Evolutionary conservation across 2,113 vertebrate species (phyloP), one percentile per base, ranked within the genome.

Genomic region (Eurypyga helias): DNA sequence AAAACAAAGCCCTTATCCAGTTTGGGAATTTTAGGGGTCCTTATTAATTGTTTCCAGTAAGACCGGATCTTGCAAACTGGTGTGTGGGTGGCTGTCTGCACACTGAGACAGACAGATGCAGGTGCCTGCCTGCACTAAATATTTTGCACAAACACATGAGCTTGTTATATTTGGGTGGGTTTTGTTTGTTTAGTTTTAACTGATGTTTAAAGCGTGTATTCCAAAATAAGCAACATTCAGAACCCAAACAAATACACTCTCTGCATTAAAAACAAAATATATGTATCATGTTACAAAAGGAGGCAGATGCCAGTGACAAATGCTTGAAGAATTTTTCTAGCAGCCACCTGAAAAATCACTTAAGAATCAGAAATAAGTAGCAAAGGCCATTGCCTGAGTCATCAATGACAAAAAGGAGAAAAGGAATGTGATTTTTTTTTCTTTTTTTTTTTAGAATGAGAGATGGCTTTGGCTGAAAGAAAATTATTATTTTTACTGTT

Each of bases 311-410:
- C 83, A 87, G 73, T 95, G 94, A 95, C 86, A 95, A 92, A 97
- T 4, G n/a, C 43, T 82, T 57, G 7, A 87, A 91, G 95, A 92
- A 96, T 95, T 87, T 73, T 41, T 92, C 89, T 60, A 96, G 67
- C 77, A 79, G 81, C 86, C 95, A 97, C 97, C 96, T 97, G 97
- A 97, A 95, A 97, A 96, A 97, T 89, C 92, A 96, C 91, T 96
- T 93, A 97, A 80, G 95, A 87, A 76, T 92, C 95, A 87, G 95
- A 92, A 97, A 65, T 46, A 55, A 97, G 93, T 6, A 92, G 83
- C 67, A 89, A 92, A 97, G 76, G 72, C 79, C 86, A 41, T 9
- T 49, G 41, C 45, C 7, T 97, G 97, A 97, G 70, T 97, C 96
- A 97, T 31, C 57, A 41, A 9, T 45, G 81, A 78, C 92, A 93